Percentiles rank a stretch among this genome's conserved stretches.
phyloP scores from a whole-genome alignment of 2,888 invertebrate genomes.

The Eilema caniola region DNA sequence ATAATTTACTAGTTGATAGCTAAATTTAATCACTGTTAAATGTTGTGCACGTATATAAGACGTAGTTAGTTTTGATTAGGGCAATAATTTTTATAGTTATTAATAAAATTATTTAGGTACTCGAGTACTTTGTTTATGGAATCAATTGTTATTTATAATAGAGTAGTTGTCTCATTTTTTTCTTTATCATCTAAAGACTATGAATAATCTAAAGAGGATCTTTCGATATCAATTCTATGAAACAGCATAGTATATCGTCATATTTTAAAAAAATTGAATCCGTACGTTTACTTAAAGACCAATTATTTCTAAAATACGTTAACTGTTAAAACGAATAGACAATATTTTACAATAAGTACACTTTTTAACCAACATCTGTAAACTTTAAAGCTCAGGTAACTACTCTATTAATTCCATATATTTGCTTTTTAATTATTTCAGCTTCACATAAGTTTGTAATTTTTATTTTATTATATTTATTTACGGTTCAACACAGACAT shows the following conservation, averaged over 20 bases:
- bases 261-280: not conserved
- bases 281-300: not conserved
- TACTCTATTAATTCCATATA: constrained; percentile 24
- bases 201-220: not conserved
- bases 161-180: constrained; percentile 3
- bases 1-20: constrained; percentile 73
- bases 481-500: constrained; percentile 47
- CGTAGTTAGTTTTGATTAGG: constrained; percentile 76
- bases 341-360: not conserved
- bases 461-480: constrained; percentile 34
- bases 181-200: not conserved
- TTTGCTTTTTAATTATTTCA: constrained; percentile 31
- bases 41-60: constrained; percentile 84
- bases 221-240: not conserved
- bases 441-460: constrained; percentile 26
- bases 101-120: constrained; percentile 50
- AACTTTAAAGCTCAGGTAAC: not conserved
- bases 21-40: constrained; percentile 86
- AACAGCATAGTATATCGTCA: not conserved
- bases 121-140: constrained; percentile 24
- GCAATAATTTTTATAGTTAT: constrained; percentile 79
- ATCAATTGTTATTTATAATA: constrained; percentile 6
- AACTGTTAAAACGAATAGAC: not conserved
- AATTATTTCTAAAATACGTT: not conserved
- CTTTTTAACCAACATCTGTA: not conserved